Conservation (phyloP, 2,888 invertebrate species). For the Heliconius erato region DNA sequence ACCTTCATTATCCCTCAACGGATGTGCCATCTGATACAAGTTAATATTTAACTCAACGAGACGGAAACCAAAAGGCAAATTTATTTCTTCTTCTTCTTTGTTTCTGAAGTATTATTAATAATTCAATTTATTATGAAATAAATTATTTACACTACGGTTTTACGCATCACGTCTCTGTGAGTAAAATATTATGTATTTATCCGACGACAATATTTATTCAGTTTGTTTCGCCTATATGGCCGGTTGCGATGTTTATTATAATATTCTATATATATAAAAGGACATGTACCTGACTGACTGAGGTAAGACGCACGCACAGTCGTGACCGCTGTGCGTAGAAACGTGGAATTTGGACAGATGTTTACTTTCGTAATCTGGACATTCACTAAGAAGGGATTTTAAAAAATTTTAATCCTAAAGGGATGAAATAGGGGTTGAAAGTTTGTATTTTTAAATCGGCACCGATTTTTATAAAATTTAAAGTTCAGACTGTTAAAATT, state of each 20-base stretch:
- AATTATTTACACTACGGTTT: constrained; percentile 15
- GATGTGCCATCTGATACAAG: neutral
- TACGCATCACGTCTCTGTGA: constrained; percentile 15
- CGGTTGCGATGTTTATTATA: constrained; percentile 9
- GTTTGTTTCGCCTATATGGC: constrained; percentile 21
- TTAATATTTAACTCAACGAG: neutral
- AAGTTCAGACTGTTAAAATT: too few relatives aligned
- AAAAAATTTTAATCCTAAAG: too few relatives aligned
- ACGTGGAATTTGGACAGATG: too few relatives aligned
- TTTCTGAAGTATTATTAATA: neutral
- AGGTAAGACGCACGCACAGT: too few relatives aligned
- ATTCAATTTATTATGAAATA: constrained; percentile 19
- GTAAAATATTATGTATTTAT: constrained; percentile 8
- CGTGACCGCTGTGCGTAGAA: too few relatives aligned
- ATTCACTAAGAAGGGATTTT: too few relatives aligned
- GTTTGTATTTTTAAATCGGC: too few relatives aligned
- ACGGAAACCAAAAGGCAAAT: neutral
- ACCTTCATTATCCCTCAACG: constrained; percentile 13
- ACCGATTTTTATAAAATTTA: too few relatives aligned
- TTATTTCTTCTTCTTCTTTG: constrained; percentile 1
- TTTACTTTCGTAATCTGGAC: too few relatives aligned
- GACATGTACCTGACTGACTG: too few relatives aligned
- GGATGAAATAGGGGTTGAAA: too few relatives aligned
- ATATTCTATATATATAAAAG: neutral
- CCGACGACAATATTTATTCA: constrained; percentile 19